phyloP scores from a whole-genome alignment of 2,888 invertebrate genomes.

The Temnothorax rugatulus region DNA sequence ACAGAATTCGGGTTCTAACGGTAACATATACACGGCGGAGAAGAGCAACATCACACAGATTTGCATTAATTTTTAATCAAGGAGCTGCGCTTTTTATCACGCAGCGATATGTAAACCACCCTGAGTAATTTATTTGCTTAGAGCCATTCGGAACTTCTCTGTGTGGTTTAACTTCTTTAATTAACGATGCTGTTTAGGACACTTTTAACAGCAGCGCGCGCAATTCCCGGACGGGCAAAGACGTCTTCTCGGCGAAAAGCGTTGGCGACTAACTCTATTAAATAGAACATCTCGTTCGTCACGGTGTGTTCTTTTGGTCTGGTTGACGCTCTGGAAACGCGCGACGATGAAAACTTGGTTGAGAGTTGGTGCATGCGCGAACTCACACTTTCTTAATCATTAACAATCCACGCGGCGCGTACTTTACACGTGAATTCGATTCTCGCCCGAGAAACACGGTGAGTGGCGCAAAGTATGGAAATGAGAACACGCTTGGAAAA shows the following conservation, averaged over 20 bases:
- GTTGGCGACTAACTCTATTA: slow-evolving; percentile 29
- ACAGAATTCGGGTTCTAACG: no score
- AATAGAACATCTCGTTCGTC: slow-evolving; percentile 9
- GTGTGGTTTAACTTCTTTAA: slow-evolving; percentile 17
- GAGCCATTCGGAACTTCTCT: not conserved
- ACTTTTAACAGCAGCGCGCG: slow-evolving; percentile 1
- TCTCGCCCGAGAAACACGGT: not conserved
- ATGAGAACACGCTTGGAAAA: slow-evolving; percentile 41
- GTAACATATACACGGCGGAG: no score
- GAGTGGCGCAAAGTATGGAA: slow-evolving; percentile 27
- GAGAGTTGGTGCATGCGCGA: not conserved
- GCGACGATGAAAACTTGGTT: not conserved
- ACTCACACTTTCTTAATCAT: slow-evolving; percentile 37
- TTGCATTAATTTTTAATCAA: slow-evolving; percentile 8
- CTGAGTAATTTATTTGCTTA: not conserved
- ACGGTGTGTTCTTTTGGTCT: not conserved
- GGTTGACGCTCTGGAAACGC: not conserved
- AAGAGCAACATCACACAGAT: not conserved
- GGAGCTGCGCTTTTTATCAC: not conserved
- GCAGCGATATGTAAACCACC: not conserved
- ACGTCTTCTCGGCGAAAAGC: slow-evolving; percentile 7
- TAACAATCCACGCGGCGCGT: slow-evolving; percentile 22
- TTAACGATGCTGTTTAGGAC: slow-evolving; percentile 24
- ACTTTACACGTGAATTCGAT: slow-evolving; percentile 35
- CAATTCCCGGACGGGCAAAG: not conserved